Base-by-base conservation (phyloP, 1,140 invertebrate species). In the Hestina assimilis region DNA sequence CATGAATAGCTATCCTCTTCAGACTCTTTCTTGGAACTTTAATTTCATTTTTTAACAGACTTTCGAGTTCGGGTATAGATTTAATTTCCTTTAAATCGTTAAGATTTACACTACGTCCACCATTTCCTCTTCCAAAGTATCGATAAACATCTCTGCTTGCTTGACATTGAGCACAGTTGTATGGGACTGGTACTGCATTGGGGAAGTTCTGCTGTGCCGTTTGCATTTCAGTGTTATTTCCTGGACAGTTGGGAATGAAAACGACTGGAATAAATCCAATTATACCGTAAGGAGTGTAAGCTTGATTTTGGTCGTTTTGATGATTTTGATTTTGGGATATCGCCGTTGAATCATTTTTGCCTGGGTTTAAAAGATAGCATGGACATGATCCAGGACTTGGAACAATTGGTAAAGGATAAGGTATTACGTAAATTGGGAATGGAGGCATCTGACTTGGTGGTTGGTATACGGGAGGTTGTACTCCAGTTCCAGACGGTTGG, bases 221-320 rank as follows among this genome's bases (percentile, higher is more conserved):
- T 48, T 89, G 72, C 58, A 85, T 82, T 24, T 88, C 78, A 3
- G 72, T 72, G 3, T 67, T 59, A 40, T 87, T 87, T 15, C 89
- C 89, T 0, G 90, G 90, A 65, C 91, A 92, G 62, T 89, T 90
- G 1, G 91, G 91, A 41, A 91, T 87, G 58, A 92, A 92, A 1
- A 92, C 80, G 4, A 92, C 90, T 2, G 91, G 91, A 20, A 92
- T 83, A 60, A 90, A 92, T 31, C 90, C 91, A 20, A 92, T 83
- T 3, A 90, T 81, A 11, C 88, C 89, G 35, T 87, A 87, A 0
- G 89, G 82, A 15, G 76, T 56, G 26, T 87, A 80, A 5, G 48
- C 66, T 59, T 65, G 69, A 40, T 69, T 64, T 5, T 63, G 52
- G 21, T 31, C 17, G 31, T 62, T 66, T 14, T 61, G 67, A n/a